These are phyloP conservation scores for Drosophila virilis DNA, from an alignment of 1,140 invertebrate genomes.

Conservation along the genomic window DNA sequence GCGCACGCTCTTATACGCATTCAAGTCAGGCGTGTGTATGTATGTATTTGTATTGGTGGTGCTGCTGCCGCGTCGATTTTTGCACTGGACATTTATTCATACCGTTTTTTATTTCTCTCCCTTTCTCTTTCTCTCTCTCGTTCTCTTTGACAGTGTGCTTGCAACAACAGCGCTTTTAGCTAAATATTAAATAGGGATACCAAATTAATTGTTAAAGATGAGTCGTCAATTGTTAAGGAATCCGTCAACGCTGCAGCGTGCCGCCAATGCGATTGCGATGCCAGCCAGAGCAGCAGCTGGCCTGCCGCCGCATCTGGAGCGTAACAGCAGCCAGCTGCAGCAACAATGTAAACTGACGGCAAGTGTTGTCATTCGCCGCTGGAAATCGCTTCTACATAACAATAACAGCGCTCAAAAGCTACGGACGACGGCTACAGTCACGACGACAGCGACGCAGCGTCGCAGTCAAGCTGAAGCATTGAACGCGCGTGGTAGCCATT, in stretches of 20 bases:
- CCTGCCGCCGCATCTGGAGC: constrained; percentile 32
- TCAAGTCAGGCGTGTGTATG: background rate
- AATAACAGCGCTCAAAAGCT: constrained; percentile 51
- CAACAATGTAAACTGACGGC: constrained; percentile 52
- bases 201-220: constrained; percentile 40
- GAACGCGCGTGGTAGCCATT: constrained; percentile 65
- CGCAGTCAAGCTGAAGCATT: constrained; percentile 57
- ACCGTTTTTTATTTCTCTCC: constrained; percentile 14
- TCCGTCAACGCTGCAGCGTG: constrained; percentile 41
- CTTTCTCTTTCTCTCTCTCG: constrained; percentile 1
- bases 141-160: background rate
- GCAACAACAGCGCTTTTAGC: background rate
- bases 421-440: constrained; percentile 10
- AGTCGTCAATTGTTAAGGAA: constrained; percentile 45
- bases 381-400: constrained; percentile 72
- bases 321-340: constrained; percentile 40
- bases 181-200: background rate
- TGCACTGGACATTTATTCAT: constrained; percentile 7
- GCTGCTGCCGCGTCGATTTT: constrained; percentile 29
- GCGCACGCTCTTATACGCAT: constrained; percentile 38
- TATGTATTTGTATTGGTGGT: constrained; percentile 1
- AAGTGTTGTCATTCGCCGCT: constrained; percentile 60
- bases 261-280: constrained; percentile 21
- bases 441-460: constrained; percentile 51
- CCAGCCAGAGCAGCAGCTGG: constrained; percentile 22